A percentile compares a stretch with the other conserved stretches of the same genome.
These are phyloP conservation scores for Setophaga kirtlandii DNA, from an alignment of 2,113 vertebrate genomes.

Conservation along the genomic window DNA sequence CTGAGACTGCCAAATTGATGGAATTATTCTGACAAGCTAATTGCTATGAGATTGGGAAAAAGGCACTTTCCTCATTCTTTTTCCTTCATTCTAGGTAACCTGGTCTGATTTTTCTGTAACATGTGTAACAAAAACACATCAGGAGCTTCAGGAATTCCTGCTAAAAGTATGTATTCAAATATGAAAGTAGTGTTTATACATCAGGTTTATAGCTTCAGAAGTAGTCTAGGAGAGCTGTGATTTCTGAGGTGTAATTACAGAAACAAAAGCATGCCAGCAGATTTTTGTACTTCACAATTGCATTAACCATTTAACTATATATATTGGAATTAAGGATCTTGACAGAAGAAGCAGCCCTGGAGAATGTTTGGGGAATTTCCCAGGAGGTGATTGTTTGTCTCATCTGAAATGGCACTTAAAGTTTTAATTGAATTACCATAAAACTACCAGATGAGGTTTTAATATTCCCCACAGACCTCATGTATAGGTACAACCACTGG, in stretches of 20 bases:
- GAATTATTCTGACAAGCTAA: not conserved
- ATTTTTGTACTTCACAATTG: not conserved
- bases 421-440: not conserved
- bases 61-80: not conserved
- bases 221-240: not conserved
- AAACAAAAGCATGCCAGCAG: not conserved
- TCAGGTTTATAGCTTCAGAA: not conserved
- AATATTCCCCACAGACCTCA: not conserved
- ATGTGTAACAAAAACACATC: constrained; percentile 89
- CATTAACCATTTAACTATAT: not conserved
- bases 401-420: not conserved
- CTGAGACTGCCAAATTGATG: not conserved
- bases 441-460: not conserved
- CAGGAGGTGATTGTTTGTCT: not conserved
- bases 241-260: not conserved
- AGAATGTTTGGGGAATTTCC: not conserved
- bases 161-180: constrained; percentile 82
- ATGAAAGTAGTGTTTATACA: not conserved
- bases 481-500: not conserved
- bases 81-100: constrained; percentile 81
- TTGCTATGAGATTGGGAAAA: constrained; percentile 1
- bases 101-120: constrained; percentile 90
- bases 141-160: constrained; percentile 92
- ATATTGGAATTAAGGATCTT: not conserved
- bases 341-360: not conserved